A percentile compares a stretch with the other conserved stretches of the same genome.
Conservation (phyloP, 2,113 vertebrate species). For the Hemibagrus wyckioides region DNA sequence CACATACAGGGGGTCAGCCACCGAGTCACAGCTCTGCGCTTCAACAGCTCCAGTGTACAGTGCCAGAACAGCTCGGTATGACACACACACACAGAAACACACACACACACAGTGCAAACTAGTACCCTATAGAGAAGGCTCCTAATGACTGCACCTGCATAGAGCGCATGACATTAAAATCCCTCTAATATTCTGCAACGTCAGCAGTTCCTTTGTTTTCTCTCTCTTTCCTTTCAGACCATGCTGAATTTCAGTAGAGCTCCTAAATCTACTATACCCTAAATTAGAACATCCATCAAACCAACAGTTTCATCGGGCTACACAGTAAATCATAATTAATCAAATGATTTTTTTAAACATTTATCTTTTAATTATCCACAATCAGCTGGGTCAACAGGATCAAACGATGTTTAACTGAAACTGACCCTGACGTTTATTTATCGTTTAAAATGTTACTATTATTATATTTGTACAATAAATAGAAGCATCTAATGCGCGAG, state of each 20-base stretch:
- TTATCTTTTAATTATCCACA: not conserved
- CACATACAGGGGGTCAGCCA: conserved; percentile 88
- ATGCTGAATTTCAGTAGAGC: not conserved
- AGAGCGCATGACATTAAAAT: not conserved
- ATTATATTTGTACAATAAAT: not conserved
- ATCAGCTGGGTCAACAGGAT: not conserved
- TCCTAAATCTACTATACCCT: not conserved
- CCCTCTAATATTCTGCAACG: not conserved
- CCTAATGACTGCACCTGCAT: not conserved
- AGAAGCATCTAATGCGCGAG: not conserved
- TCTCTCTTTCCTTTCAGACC: not conserved
- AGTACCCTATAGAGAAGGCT: not conserved
- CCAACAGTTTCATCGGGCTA: not conserved
- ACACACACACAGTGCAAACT: not conserved
- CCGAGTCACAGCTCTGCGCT: conserved; percentile 92
- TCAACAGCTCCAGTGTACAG: conserved; percentile 99
- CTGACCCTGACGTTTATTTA: not conserved
- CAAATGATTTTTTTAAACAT: not conserved
- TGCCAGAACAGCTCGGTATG: conserved; percentile 98
- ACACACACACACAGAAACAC: conserved; percentile 15
- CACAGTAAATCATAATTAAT: not conserved
- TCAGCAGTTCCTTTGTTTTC: conserved; percentile 16
- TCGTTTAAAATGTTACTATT: not conserved
- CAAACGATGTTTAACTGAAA: not conserved
- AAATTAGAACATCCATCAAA: conserved; percentile 14